These are phyloP conservation scores for Heliothis peltigera DNA, from an alignment of 2,888 invertebrate genomes.

Conservation along the genomic window DNA sequence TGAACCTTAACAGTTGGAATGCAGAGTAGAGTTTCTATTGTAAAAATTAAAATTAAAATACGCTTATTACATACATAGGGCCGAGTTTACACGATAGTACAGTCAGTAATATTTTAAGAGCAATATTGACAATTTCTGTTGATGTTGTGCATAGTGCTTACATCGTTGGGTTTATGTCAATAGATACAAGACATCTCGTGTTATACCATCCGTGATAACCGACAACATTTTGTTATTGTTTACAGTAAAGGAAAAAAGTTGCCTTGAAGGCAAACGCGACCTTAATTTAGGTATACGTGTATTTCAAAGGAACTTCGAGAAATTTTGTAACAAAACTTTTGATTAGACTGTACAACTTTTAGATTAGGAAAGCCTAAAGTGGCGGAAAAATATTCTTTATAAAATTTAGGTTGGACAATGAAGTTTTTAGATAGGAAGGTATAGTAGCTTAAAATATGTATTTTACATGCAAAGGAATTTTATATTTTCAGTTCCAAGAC, in stretches of 20 bases:
- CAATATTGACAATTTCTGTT: slow-evolving; percentile 69
- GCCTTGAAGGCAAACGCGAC: slow-evolving; percentile 8
- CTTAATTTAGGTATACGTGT: neutral
- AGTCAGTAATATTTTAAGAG: slow-evolving; percentile 75
- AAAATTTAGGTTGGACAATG: slow-evolving; percentile 30
- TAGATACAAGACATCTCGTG: slow-evolving; percentile 60
- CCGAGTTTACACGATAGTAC: slow-evolving; percentile 72
- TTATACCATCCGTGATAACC: slow-evolving; percentile 51
- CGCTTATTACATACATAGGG: slow-evolving; percentile 69
- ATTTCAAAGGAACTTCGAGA: slow-evolving; percentile 12
- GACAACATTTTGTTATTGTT: slow-evolving; percentile 52
- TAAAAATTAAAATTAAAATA: slow-evolving; percentile 30
- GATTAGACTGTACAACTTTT: slow-evolving; percentile 44
- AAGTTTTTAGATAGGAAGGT: slow-evolving; percentile 22
- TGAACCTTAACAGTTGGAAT: slow-evolving; percentile 28
- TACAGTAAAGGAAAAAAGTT: slow-evolving; percentile 27
- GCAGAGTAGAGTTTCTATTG: slow-evolving; percentile 44
- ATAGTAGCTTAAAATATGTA: slow-evolving; percentile 27
- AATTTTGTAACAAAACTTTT: slow-evolving; percentile 47
- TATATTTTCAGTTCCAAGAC: too few species aligned
- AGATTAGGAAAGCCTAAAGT: slow-evolving; percentile 23
- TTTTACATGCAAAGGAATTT: neutral
- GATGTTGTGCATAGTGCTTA: slow-evolving; percentile 65
- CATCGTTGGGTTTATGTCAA: slow-evolving; percentile 61
- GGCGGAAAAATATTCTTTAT: slow-evolving; percentile 20